Percentiles rank a stretch among this genome's conserved stretches.
Conservation (phyloP, 2,797 vertebrate species). For the Urophycis tenuis region DNA sequence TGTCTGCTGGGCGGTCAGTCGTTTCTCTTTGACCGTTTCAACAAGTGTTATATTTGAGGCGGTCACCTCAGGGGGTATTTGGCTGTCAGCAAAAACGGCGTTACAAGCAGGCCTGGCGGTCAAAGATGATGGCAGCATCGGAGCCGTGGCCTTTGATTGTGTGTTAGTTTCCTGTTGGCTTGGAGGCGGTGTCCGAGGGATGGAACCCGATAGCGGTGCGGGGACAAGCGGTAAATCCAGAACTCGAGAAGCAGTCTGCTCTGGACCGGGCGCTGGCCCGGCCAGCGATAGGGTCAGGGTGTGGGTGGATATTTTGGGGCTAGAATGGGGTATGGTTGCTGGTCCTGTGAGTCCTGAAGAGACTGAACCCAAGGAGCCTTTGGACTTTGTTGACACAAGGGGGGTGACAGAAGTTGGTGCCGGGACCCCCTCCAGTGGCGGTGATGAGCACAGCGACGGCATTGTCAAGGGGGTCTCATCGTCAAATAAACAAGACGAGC, state of each 20-base stretch:
- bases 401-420: constrained; percentile 15
- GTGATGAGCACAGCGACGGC: constrained; percentile 28
- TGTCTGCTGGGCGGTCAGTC: constrained; percentile 36
- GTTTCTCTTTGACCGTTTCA: constrained; percentile 40
- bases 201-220: constrained; percentile 50
- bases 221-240: constrained; percentile 47
- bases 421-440: constrained; percentile 31
- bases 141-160: constrained; percentile 31
- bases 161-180: constrained; percentile 52
- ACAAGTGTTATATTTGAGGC: constrained; percentile 49
- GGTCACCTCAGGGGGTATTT: constrained; percentile 42
- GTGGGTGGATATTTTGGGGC: constrained; percentile 65
- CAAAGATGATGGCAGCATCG: constrained; percentile 32
- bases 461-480: constrained; percentile 42
- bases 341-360: constrained; percentile 31
- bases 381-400: constrained; percentile 34
- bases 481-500: constrained; percentile 55
- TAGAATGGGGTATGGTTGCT: constrained; percentile 34
- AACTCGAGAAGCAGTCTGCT: constrained; percentile 46
- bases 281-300: constrained; percentile 54
- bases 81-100: constrained; percentile 31
- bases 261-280: constrained; percentile 30
- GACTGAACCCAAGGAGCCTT: constrained; percentile 41
- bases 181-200: constrained; percentile 45
- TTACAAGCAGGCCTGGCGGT: constrained; percentile 34